Evolutionary conservation across 2,113 vertebrate species (phyloP).

Genomic region (Rhinopithecus roxellana): DNA sequence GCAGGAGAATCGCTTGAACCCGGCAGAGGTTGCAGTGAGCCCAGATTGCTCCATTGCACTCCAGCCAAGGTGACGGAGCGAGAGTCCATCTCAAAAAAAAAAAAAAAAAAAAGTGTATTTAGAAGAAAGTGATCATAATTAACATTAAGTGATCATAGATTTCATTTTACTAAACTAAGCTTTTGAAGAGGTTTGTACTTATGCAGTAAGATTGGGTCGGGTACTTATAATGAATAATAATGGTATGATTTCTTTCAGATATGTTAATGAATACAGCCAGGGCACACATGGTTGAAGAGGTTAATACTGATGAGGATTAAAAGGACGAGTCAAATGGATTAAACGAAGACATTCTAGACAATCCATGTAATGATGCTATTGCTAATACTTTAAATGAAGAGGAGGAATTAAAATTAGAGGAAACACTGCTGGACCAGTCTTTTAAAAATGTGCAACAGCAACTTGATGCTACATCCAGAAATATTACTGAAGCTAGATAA

Average conservation of each 20-base stretch:
- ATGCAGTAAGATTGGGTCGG: not conserved
- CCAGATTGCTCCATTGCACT: no score
- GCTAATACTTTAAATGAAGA: not conserved
- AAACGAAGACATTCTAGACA: not conserved
- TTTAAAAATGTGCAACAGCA: not conserved
- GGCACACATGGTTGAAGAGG: slow-evolving; percentile 35
- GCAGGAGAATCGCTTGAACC: no score
- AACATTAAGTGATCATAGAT: not conserved
- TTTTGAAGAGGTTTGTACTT: not conserved
- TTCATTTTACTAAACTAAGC: not conserved
- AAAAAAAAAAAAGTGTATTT: not conserved
- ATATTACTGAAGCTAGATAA: not conserved
- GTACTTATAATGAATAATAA: not conserved
- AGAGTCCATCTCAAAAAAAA: not conserved
- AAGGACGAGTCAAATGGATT: not conserved
- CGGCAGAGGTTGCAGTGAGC: no score
- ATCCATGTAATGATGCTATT: not conserved
- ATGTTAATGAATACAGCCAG: not conserved
- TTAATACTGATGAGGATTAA: not conserved
- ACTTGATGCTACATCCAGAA: not conserved
- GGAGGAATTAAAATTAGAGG: not conserved
- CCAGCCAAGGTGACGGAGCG: no score
- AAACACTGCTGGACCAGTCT: slow-evolving; percentile 13
- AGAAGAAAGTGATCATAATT: not conserved
- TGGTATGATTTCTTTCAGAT: slow-evolving; percentile 59